Evolutionary conservation across 2,888 invertebrate species (phyloP).

Genomic region (Plusia festucae): DNA sequence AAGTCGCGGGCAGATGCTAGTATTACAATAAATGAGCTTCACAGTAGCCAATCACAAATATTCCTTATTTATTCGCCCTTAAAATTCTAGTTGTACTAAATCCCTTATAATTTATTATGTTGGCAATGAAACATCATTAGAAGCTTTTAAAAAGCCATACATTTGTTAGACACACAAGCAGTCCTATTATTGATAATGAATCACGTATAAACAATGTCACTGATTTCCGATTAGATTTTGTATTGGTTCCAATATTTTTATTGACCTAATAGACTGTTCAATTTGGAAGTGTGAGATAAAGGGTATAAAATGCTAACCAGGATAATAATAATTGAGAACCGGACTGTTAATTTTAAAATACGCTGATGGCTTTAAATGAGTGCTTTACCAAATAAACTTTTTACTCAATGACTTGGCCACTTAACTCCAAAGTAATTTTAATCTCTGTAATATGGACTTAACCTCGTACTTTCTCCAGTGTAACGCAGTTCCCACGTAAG

Average conservation of each 20-base stretch:
- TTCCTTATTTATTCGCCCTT: no score
- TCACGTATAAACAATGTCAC: not conserved
- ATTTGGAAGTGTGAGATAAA: not conserved
- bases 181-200: not conserved
- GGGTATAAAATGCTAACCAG: not conserved
- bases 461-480: slow-evolving; percentile 62
- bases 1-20: no score
- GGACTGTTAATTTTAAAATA: not conserved
- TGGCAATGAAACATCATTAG: no score
- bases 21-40: no score
- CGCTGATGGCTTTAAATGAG: slow-evolving; percentile 1
- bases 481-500: slow-evolving; percentile 62
- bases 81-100: no score
- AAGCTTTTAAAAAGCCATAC: not conserved
- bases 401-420: slow-evolving; percentile 26
- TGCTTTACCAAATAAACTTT: slow-evolving; percentile 18
- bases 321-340: not conserved
- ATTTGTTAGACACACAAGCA: not conserved
- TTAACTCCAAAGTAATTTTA: slow-evolving; percentile 29
- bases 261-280: not conserved
- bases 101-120: no score
- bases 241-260: not conserved
- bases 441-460: slow-evolving; percentile 14
- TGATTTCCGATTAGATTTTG: not conserved
- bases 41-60: no score